These are phyloP conservation scores for Takifugu flavidus DNA, from an alignment of 2,113 vertebrate species.

Conservation along the genomic window DNA sequence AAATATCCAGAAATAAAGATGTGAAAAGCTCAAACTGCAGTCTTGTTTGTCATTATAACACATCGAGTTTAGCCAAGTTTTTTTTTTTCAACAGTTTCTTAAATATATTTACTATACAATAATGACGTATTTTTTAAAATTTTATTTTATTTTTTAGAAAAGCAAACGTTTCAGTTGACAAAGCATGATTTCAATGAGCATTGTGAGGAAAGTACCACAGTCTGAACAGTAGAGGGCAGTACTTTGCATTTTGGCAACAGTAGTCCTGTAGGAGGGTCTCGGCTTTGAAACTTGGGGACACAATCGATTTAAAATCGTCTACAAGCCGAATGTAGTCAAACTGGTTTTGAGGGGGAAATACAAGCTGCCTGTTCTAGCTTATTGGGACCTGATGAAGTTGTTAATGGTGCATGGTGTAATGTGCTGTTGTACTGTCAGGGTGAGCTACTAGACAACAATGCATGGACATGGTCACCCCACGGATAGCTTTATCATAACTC, in stretches of 20 bases:
- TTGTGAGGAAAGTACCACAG: conserved; percentile 32
- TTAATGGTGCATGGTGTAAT: conserved; percentile 11
- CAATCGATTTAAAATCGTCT: conserved; percentile 29
- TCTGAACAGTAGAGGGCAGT: conserved; percentile 68
- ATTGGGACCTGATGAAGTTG: conserved; percentile 39
- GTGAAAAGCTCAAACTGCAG: conserved; percentile 76
- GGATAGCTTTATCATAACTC: too few species aligned
- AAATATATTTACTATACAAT: conserved; percentile 75
- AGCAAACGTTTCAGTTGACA: conserved; percentile 44
- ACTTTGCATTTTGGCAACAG: conserved; percentile 68
- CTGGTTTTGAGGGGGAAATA: conserved; percentile 14
- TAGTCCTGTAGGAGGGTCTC: conserved; percentile 34
- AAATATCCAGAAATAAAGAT: conserved; percentile 75
- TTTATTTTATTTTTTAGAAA: conserved; percentile 33
- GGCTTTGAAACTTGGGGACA: conserved; percentile 33
- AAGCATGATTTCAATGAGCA: conserved; percentile 34
- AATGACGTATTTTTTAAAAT: conserved; percentile 55
- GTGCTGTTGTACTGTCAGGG: conserved; percentile 20
- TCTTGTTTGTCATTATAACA: conserved; percentile 19
- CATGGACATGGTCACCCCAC: too few species aligned
- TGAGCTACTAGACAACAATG: not conserved
- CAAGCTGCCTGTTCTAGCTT: conserved; percentile 67
- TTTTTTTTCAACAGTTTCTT: conserved; percentile 63
- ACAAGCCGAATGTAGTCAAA: conserved; percentile 35
- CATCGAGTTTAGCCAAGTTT: not conserved